Base-by-base conservation (phyloP, 1,140 invertebrate species). In the Rhynchophorus ferrugineus region DNA sequence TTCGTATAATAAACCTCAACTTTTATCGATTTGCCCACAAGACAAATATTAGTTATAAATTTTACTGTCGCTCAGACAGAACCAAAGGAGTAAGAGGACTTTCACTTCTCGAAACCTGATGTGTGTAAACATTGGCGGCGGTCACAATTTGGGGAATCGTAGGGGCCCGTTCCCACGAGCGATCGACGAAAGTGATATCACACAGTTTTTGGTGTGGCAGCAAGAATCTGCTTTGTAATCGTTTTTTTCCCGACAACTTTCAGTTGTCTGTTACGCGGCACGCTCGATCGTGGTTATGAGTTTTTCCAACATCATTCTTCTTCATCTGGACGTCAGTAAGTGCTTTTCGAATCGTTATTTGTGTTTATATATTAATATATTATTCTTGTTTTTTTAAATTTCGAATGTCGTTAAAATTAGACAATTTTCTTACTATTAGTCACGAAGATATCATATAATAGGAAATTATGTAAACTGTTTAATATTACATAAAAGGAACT, bases 291-390 rank as follows among this genome's bases (percentile, higher is more conserved):
- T 11, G 24, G 24, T 5, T 29, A 29, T 29, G 24, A 29, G 11
- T 29, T 29, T 29, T 29, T 29, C 24, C 24, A 11, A 29, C 5
- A 5, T 29, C 5, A 29, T 29, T 29, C 11, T 29, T 11, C 5
- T 29, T 5, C 24, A 29, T 11, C 5, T 29, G 5, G 24, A 29
- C 24, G 24, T 29, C 24, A 29, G 24, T 29, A 29, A 29, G 24
- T 29, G n/a, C 13, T 38, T 38, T 38, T 38, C 13, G n/a, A 38
- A 38, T 3, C 17, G 13, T 38, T 34, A 34, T 34, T 34, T 34
- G n/a, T 34, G n/a, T 8, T n/a, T n/a, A 34, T 34, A 34, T 34
- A 34, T 8, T 34, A 34, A 39, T 8, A 39, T 39, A 14, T 45
- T 46, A 8, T 43, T 35, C 33, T 24, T 8, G 29, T n/a, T n/a